Percentiles rank a stretch among this genome's conserved stretches.
These are phyloP conservation scores for Diplolepis rosae DNA, from an alignment of 2,888 invertebrate genomes.

Conservation along the genomic window DNA sequence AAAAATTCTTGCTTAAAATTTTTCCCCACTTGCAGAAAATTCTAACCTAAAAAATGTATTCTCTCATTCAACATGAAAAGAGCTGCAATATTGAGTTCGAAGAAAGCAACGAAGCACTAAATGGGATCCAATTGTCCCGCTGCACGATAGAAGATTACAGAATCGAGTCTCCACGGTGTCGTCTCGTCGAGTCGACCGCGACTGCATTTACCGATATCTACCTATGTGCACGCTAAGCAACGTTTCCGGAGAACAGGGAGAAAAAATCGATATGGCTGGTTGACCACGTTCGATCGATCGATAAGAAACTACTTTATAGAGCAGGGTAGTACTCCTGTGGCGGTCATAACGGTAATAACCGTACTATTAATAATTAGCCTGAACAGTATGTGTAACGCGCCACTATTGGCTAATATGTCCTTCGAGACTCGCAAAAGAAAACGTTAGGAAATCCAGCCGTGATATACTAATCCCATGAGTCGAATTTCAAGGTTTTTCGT, in stretches of 20 bases:
- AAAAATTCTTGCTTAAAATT: no score
- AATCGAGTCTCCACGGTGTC: slow-evolving; percentile 50
- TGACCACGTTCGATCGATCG: slow-evolving; percentile 56
- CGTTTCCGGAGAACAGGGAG: slow-evolving; percentile 37
- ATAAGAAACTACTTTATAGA: slow-evolving; percentile 59
- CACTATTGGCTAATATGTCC: slow-evolving; percentile 51
- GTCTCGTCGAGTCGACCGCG: slow-evolving; percentile 40
- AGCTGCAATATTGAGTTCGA: neutral
- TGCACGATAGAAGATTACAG: slow-evolving; percentile 48
- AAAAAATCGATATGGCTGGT: slow-evolving; percentile 48
- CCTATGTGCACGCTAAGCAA: slow-evolving; percentile 42
- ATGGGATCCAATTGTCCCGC: slow-evolving; percentile 55
- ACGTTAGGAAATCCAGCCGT: slow-evolving; percentile 55
- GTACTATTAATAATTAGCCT: slow-evolving; percentile 65
- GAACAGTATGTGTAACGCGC: slow-evolving; percentile 53
- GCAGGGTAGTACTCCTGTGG: slow-evolving; percentile 53
- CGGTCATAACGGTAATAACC: slow-evolving; percentile 61
- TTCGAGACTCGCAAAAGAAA: slow-evolving; percentile 55
- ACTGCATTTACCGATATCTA: slow-evolving; percentile 41
- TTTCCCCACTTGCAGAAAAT: no score
- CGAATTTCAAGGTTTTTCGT: slow-evolving; percentile 36
- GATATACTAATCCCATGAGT: slow-evolving; percentile 44
- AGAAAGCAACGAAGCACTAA: neutral
- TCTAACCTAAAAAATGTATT: no score
- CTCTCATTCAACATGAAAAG: neutral